phyloP scores from a whole-genome alignment of 2,888 invertebrate genomes.

The Troides oblongomaculatus region DNA sequence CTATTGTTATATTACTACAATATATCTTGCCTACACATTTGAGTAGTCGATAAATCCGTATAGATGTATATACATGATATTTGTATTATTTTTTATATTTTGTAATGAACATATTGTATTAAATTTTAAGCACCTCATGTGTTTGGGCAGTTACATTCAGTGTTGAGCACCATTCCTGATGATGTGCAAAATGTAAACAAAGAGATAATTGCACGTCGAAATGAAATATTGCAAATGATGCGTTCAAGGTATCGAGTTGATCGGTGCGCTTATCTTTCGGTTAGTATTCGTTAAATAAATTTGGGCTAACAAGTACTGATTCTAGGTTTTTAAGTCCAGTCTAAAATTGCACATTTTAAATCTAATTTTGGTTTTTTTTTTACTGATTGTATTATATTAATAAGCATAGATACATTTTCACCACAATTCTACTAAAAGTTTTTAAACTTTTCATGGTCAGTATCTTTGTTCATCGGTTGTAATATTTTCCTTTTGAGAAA shows the following conservation, averaged over 20 bases:
- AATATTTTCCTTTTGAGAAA: too few species aligned
- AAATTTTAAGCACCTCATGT: constrained; percentile 52
- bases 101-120: not conserved
- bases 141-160: constrained; percentile 53
- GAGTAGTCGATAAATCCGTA: not conserved
- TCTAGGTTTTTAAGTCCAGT: too few species aligned
- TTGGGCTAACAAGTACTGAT: too few species aligned
- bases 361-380: too few species aligned
- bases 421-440: too few species aligned
- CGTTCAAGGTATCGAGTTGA: constrained; percentile 54
- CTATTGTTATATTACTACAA: not conserved
- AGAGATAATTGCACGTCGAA: constrained; percentile 63
- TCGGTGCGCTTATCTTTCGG: constrained; percentile 40
- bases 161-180: constrained; percentile 59
- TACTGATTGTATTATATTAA: too few species aligned
- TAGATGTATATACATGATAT: not conserved
- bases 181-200: constrained; percentile 53
- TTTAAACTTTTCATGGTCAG: too few species aligned
- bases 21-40: not conserved
- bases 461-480: too few species aligned
- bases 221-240: constrained; percentile 55
- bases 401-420: too few species aligned
- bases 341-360: too few species aligned
- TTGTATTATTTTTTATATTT: not conserved
- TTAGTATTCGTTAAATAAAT: constrained; percentile 25